A percentile compares a stretch with the other conserved stretches of the same genome.
These are phyloP conservation scores for Enoplosus armatus DNA, from an alignment of 2,797 vertebrate genomes.

Conservation along the genomic window DNA sequence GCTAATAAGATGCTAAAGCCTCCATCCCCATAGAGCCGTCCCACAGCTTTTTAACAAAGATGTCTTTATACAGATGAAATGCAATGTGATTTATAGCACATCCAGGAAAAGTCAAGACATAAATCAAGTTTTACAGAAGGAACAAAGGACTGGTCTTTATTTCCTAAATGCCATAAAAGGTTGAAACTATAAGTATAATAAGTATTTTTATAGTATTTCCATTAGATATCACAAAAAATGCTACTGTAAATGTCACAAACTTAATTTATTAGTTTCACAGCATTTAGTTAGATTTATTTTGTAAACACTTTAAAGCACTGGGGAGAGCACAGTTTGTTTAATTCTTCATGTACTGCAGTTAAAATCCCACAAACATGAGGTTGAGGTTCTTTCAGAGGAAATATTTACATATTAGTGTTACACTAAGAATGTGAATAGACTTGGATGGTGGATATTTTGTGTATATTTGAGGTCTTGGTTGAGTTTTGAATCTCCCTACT, in stretches of 20 bases:
- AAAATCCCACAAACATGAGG: background rate
- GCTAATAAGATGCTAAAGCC: slow-evolving; percentile 57
- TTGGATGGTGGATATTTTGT: background rate
- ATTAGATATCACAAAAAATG: slow-evolving; percentile 10
- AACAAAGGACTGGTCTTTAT: slow-evolving; percentile 45
- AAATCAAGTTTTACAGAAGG: slow-evolving; percentile 22
- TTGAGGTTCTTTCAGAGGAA: background rate
- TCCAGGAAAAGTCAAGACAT: slow-evolving; percentile 26
- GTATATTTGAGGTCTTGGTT: background rate
- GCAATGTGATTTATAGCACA: slow-evolving; percentile 35
- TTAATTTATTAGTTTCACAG: background rate
- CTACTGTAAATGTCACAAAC: background rate
- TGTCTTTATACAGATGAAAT: slow-evolving; percentile 58
- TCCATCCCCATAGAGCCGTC: slow-evolving; percentile 15
- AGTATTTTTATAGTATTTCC: background rate
- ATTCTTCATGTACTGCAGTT: background rate
- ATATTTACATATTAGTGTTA: background rate
- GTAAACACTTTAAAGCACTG: background rate
- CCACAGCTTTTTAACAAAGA: slow-evolving; percentile 60
- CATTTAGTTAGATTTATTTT: background rate
- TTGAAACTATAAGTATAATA: background rate
- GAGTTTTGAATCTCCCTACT: background rate
- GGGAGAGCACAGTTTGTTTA: background rate
- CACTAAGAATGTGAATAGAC: background rate
- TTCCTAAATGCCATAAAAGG: slow-evolving; percentile 34